Percentiles rank a stretch among this genome's conserved stretches.
Evolutionary conservation across 2,113 vertebrate genomes (phyloP).

Genomic region (Panthera tigris): DNA sequence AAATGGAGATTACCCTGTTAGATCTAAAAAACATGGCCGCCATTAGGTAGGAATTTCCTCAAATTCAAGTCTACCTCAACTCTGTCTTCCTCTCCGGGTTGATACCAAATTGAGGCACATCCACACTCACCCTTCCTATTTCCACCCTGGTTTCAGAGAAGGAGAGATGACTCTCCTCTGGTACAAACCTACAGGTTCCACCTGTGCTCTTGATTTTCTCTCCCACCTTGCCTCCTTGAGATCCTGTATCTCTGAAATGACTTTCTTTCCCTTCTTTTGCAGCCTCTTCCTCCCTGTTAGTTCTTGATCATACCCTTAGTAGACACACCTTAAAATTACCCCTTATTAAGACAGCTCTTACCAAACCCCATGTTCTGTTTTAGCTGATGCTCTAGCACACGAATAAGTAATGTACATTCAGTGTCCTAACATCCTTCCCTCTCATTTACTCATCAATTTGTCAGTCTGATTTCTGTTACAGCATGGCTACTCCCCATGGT

Average conservation of each 20-base stretch:
- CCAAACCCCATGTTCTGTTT: neutral
- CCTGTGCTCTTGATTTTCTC: neutral
- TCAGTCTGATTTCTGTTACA: neutral
- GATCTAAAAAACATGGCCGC: neutral
- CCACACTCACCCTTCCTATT: neutral
- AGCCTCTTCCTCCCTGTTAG: neutral
- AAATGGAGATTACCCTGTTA: neutral
- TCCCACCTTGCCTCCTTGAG: neutral
- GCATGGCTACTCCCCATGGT: neutral
- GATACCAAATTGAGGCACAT: neutral
- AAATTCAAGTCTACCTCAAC: neutral
- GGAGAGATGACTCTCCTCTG: too few species aligned
- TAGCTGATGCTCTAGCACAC: neutral
- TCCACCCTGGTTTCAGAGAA: neutral
- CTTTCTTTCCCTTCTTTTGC: neutral
- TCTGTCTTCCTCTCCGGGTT: neutral
- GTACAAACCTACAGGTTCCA: neutral
- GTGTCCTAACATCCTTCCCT: neutral
- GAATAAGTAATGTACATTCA: neutral
- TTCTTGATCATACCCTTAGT: neutral
- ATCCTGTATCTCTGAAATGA: neutral
- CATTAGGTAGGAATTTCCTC: neutral
- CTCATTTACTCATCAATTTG: neutral
- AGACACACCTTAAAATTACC: neutral
- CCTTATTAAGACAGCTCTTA: neutral